Percentiles rank a stretch among this genome's conserved stretches.
Evolutionary conservation across 2,113 vertebrate species (phyloP).

Genomic region (Dromiciops gliroides): DNA sequence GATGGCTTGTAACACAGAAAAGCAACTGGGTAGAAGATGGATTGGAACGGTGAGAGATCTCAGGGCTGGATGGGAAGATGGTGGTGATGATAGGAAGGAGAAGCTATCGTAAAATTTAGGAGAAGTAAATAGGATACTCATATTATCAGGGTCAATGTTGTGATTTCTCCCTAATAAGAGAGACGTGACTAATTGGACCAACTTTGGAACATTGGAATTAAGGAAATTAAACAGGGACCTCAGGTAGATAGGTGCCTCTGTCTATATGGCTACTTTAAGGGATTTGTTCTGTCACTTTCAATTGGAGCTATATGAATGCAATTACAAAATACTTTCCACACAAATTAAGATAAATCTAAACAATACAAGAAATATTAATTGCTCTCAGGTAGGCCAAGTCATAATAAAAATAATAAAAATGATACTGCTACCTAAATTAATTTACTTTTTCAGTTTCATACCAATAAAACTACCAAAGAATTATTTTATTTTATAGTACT

Average conservation of each 20-base stretch:
- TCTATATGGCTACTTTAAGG: neutral
- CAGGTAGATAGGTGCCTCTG: neutral
- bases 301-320: neutral
- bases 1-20: neutral
- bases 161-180: no score
- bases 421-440: neutral
- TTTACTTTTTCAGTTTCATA: neutral
- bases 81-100: no score
- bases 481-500: neutral
- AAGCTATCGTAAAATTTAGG: no score
- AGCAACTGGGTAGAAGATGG: no score
- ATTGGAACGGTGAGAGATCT: no score
- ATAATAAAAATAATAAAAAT: slow-evolving; percentile 1
- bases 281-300: neutral
- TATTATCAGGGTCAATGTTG: no score
- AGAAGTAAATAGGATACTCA: no score
- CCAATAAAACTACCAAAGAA: neutral
- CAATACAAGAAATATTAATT: neutral
- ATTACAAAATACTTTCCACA: neutral
- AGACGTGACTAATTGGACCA: no score
- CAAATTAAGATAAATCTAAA: neutral
- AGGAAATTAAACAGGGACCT: no score
- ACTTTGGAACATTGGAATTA: no score
- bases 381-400: neutral
- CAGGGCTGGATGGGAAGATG: no score